Evolutionary conservation across 1,140 invertebrate genomes (phyloP).

Genomic region (Leptonema lineaticorne): DNA sequence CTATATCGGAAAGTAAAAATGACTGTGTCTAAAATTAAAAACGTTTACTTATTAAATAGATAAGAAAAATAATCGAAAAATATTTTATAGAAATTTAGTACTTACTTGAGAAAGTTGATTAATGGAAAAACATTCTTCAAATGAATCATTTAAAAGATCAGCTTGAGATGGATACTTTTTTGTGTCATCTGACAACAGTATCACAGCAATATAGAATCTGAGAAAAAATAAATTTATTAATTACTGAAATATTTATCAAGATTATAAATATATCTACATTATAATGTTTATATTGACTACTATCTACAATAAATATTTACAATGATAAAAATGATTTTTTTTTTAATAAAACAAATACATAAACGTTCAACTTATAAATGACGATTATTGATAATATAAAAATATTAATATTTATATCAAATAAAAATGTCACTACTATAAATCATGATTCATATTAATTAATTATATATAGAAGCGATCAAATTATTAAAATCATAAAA

Average conservation of each 20-base stretch:
- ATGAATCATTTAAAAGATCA: not conserved
- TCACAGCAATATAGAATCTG: not conserved
- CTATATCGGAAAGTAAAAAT: not conserved
- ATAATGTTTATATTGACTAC: too few relatives aligned
- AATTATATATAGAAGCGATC: too few relatives aligned
- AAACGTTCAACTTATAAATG: too few relatives aligned
- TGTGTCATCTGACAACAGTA: not conserved
- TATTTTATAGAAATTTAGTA: not conserved
- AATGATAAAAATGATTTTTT: too few relatives aligned
- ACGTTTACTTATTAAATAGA: not conserved
- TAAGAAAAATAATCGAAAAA: not conserved
- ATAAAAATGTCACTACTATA: too few relatives aligned
- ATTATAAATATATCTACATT: too few relatives aligned
- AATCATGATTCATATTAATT: too few relatives aligned
- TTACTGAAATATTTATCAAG: not conserved
- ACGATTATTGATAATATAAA: too few relatives aligned
- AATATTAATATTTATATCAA: too few relatives aligned
- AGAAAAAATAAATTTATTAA: not conserved
- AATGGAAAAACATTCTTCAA: not conserved
- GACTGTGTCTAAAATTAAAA: constrained; percentile 1
- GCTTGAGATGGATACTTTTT: not conserved
- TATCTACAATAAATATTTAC: too few relatives aligned
- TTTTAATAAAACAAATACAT: too few relatives aligned
- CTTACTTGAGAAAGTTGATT: not conserved
- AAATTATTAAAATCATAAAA: too few relatives aligned